Percentiles rank a stretch among this genome's conserved stretches.
These are phyloP conservation scores for Drosophila flavopinicola DNA, from an alignment of 2,888 invertebrate species.

Conservation along the genomic window DNA sequence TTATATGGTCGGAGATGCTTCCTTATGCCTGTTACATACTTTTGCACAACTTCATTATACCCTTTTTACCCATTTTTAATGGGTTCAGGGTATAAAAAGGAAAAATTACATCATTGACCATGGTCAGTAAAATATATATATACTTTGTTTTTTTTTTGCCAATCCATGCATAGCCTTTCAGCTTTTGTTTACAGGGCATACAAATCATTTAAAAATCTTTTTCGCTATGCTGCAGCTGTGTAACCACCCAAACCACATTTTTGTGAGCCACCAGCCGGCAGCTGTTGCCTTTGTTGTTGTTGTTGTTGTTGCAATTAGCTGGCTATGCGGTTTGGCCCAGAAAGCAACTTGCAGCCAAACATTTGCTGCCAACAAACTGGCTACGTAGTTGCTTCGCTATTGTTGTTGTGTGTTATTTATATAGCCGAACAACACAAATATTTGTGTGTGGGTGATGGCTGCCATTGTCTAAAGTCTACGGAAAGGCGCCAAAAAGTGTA, in stretches of 20 bases:
- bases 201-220: conserved; percentile 13
- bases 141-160: not conserved
- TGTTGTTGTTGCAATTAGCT: conserved; percentile 67
- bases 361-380: conserved; percentile 48
- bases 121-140: too few species aligned
- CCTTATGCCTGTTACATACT: too few species aligned
- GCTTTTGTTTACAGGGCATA: conserved; percentile 10
- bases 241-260: conserved; percentile 67
- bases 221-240: conserved; percentile 52
- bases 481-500: conserved; percentile 68
- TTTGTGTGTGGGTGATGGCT: conserved; percentile 58
- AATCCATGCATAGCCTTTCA: conserved; percentile 1
- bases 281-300: conserved; percentile 39
- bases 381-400: conserved; percentile 22
- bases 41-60: too few species aligned
- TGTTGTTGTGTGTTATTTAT: conserved; percentile 33
- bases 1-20: too few species aligned
- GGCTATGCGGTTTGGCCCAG: conserved; percentile 77
- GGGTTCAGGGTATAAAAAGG: too few species aligned
- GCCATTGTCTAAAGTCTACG: conserved; percentile 62
- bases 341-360: conserved; percentile 66
- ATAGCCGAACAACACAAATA: conserved; percentile 39
- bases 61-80: too few species aligned
- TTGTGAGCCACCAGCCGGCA: conserved; percentile 50
- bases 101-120: not conserved